Evolutionary conservation across 2,797 vertebrate species (phyloP).

Genomic region (Sparus aurata): DNA sequence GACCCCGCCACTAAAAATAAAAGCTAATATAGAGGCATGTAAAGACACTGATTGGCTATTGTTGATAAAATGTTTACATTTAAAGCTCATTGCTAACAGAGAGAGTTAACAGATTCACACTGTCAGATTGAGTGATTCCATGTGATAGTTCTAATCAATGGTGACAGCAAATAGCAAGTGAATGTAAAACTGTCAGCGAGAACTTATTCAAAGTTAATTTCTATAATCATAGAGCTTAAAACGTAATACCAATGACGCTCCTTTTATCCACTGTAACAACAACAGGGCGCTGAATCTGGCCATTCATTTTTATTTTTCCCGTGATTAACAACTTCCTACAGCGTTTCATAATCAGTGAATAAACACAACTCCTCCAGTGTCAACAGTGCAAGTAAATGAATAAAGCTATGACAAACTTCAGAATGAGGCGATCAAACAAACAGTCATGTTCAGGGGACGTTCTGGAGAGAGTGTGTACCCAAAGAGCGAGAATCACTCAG

Average conservation of each 20-base stretch:
- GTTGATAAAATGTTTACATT: not conserved
- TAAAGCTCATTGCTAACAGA: not conserved
- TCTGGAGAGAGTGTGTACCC: conserved; percentile 20
- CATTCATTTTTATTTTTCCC: conserved; percentile 50
- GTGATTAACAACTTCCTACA: conserved; percentile 43
- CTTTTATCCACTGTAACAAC: not conserved
- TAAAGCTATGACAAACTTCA: conserved; percentile 20
- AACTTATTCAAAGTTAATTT: no score
- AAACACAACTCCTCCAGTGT: not conserved
- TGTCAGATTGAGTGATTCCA: no score
- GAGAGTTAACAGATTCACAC: not conserved
- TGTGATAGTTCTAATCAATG: no score
- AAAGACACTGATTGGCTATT: not conserved
- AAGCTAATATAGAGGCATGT: no score
- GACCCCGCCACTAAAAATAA: not conserved
- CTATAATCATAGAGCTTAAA: not conserved
- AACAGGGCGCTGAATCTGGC: not conserved
- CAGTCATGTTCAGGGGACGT: conserved; percentile 28
- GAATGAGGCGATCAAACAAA: conserved; percentile 16
- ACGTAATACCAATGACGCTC: not conserved
- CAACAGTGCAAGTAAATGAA: conserved; percentile 26
- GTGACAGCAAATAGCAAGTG: no score
- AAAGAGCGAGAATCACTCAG: conserved; percentile 42
- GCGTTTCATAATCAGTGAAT: conserved; percentile 26
- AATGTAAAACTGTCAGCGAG: no score